These are phyloP conservation scores for Atta texana DNA, from an alignment of 1,140 invertebrate genomes.

Conservation along the genomic window DNA sequence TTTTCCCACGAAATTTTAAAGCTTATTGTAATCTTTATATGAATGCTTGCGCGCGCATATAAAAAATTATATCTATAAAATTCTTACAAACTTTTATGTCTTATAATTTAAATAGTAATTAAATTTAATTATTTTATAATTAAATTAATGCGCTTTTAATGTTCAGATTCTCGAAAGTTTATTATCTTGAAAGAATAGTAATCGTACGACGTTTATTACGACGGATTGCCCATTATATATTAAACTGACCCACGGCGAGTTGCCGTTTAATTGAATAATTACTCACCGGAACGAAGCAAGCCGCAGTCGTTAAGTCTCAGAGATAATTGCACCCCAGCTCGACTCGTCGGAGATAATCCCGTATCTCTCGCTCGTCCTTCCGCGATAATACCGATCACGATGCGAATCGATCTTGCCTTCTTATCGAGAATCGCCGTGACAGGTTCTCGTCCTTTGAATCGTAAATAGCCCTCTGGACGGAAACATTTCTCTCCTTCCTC, in stretches of 20 bases:
- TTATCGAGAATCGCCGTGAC: constrained; percentile 24
- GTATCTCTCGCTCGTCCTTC: constrained; percentile 51
- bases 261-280: constrained; percentile 68
- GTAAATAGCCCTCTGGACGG: constrained; percentile 1
- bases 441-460: constrained; percentile 28
- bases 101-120: not conserved
- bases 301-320: constrained; percentile 60
- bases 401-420: constrained; percentile 2
- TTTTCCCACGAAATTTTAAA: not conserved
- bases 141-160: not conserved
- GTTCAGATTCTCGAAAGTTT: not conserved
- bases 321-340: constrained; percentile 64
- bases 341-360: constrained; percentile 56
- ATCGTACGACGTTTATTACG: constrained; percentile 1
- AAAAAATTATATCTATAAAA: not conserved
- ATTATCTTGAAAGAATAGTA: not conserved
- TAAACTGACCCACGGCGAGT: constrained; percentile 25
- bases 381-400: constrained; percentile 28
- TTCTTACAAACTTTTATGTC: not conserved
- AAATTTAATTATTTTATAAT: not conserved
- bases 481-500: constrained; percentile 57
- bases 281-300: constrained; percentile 67
- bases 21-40: not conserved
- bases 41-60: not conserved
- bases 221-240: constrained; percentile 26